Evolutionary conservation across 2,888 invertebrate species (phyloP), one percentile per base, ranked within the genome.

Genomic region (Orchesellides sinensis): DNA sequence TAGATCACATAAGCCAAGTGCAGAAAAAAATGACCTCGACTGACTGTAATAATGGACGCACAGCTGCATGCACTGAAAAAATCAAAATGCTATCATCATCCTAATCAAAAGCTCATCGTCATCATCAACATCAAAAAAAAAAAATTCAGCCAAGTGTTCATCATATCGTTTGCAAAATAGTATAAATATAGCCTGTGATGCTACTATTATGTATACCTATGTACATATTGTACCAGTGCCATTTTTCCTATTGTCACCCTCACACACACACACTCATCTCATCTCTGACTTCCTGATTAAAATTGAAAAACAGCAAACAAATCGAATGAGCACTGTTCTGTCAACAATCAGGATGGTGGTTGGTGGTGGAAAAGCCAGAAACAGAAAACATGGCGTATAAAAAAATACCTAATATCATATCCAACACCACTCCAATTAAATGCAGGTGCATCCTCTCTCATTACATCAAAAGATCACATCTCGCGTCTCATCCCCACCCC

Each of bases 11-110:
- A 25, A 47, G 45, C 65, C 5, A 49, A 52, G 66, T 75, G 54
- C 40, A 75, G 19, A 66, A 40, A n/a, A 75, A 59, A 69, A 47
- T 69, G 68, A 69, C 77, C 68, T 77, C 75, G 75, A 68, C 74
- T 75, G 40, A 29, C 45, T n/a, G n/a, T n/a, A n/a, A 27, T 32
- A 40, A 61, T 49, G 52, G 21, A 21, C 40, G 40, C 68, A 17
- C 77, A 77, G 68, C 77, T 77, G 77, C 77, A 75, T 75, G 75
- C 66, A 75, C 75, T 75, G 54, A 75, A 65, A 75, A 74, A 47
- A 72, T 45, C 59, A 59, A 19, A 45, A 29, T 47, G 61, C 45
- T 73, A 21, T 47, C 66, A 49, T 47, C 47, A 66, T 65, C 40
- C 8, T 21, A 10, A 40, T 65, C 40, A 40, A 49, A n/a, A 17